Evolutionary conservation across 2,797 vertebrate genomes (phyloP).

Genomic region (Dryobates pubescens): DNA sequence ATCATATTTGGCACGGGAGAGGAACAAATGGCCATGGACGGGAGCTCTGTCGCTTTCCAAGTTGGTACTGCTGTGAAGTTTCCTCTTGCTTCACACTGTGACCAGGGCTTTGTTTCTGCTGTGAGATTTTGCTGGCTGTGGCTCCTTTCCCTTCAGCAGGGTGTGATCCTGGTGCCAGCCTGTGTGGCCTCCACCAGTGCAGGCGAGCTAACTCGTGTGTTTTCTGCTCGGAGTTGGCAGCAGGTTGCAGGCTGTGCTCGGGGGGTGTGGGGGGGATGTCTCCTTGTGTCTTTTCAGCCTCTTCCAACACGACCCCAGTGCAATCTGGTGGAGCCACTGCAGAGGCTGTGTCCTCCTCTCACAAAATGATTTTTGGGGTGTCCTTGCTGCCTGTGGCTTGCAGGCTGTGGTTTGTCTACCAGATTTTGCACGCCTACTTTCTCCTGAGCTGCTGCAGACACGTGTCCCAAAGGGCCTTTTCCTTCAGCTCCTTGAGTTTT

Average conservation of each 20-base stretch:
- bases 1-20: neutral
- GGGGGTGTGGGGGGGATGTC: neutral
- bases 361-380: neutral
- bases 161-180: neutral
- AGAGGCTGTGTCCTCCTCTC: neutral
- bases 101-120: neutral
- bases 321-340: neutral
- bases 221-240: neutral
- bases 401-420: neutral
- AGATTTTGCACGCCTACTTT: neutral
- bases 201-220: fast-evolving
- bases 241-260: fast-evolving
- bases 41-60: neutral
- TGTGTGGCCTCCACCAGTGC: neutral
- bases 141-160: neutral
- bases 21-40: neutral
- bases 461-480: neutral
- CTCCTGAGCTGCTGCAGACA: neutral
- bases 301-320: neutral
- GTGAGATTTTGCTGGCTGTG: neutral
- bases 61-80: neutral
- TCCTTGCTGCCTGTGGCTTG: neutral
- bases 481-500: neutral
- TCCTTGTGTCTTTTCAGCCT: neutral
- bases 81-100: neutral